Evolutionary conservation across 2,797 vertebrate species (phyloP).

Genomic region (Sebastes paucispinis): DNA sequence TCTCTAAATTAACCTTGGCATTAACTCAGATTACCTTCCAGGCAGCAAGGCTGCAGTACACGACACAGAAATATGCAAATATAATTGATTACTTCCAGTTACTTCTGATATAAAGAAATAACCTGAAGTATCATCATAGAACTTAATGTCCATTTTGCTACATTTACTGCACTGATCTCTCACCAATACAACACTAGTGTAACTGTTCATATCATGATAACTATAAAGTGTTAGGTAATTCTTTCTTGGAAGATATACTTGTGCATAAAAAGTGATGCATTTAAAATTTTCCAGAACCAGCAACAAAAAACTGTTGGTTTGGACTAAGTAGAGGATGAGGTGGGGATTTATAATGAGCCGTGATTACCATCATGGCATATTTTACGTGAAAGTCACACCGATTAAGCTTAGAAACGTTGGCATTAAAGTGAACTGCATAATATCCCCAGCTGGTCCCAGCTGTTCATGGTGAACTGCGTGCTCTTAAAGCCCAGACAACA

Average conservation of each 20-base stretch:
- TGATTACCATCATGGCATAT: not conserved
- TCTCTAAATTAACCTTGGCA: conserved; percentile 7
- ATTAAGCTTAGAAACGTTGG: not conserved
- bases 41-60: not conserved
- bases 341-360: not conserved
- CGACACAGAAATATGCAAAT: conserved; percentile 6
- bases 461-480: not conserved
- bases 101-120: not conserved
- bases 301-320: too few relatives aligned
- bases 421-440: not conserved
- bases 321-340: not conserved
- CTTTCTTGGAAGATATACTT: not conserved
- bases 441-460: too few relatives aligned
- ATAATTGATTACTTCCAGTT: not conserved
- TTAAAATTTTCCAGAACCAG: not conserved
- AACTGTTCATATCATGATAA: not conserved
- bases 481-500: not conserved
- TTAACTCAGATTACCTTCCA: conserved; percentile 16
- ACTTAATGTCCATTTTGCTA: not conserved
- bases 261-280: not conserved
- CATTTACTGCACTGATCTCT: not conserved
- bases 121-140: not conserved
- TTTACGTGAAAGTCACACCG: not conserved
- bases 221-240: not conserved
- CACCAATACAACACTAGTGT: not conserved